A percentile compares a stretch with the other conserved stretches of the same genome.
phyloP scores from a whole-genome alignment of 2,888 invertebrate genomes.

The Dryobotodes eremita region DNA sequence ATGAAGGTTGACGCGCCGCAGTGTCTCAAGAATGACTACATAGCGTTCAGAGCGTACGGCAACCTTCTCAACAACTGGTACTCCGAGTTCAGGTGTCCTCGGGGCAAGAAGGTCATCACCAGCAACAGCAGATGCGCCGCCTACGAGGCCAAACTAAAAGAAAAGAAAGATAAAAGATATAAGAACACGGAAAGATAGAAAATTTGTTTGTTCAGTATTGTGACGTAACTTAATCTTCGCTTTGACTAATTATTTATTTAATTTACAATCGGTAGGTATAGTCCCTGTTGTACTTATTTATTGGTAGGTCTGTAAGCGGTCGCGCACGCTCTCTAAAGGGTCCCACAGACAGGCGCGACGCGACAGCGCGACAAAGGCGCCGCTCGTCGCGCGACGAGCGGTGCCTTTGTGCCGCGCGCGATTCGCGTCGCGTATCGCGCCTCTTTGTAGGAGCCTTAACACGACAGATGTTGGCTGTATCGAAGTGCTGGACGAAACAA shows the following conservation, averaged over 20 bases:
- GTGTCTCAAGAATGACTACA: conserved; percentile 91
- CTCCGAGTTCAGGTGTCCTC: conserved; percentile 86
- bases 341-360: too few relatives aligned
- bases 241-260: conserved; percentile 70
- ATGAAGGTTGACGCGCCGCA: conserved; percentile 88
- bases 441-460: too few relatives aligned
- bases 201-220: conserved; percentile 66
- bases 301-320: conserved; percentile 73
- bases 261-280: conserved; percentile 71
- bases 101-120: conserved; percentile 75
- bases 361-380: too few relatives aligned
- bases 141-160: conserved; percentile 78
- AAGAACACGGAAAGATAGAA: conserved; percentile 68
- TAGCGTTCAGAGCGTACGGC: conserved; percentile 91
- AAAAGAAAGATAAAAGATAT: conserved; percentile 74
- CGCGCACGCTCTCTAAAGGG: conserved; percentile 79
- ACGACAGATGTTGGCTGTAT: conserved; percentile 76
- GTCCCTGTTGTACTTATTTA: conserved; percentile 77
- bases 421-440: too few relatives aligned
- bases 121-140: conserved; percentile 74
- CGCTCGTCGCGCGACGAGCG: too few relatives aligned
- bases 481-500: conserved; percentile 86
- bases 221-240: conserved; percentile 62
- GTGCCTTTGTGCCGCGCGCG: too few relatives aligned
- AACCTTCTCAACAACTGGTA: conserved; percentile 91